Conservation (phyloP, 1,140 invertebrate genomes). For the Leguminivora glycinivorella region DNA sequence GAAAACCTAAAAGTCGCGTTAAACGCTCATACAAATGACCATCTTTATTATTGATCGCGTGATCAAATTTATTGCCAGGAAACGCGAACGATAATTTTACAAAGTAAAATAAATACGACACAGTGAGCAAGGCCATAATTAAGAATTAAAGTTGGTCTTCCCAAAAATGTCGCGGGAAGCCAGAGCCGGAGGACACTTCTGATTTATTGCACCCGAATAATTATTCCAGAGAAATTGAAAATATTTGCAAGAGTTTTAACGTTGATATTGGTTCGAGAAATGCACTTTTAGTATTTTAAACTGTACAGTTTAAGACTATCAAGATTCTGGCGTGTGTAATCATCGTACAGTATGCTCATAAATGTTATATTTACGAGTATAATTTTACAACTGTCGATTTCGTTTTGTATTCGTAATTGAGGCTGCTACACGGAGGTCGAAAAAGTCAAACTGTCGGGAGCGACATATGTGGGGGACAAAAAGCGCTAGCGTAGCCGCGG, state of each 20-base stretch:
- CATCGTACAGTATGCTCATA: slow-evolving; percentile 13
- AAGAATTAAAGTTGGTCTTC: slow-evolving; percentile 65
- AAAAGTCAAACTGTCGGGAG: slow-evolving; percentile 59
- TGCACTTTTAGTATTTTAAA: slow-evolving; percentile 35
- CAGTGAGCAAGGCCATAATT: slow-evolving; percentile 60
- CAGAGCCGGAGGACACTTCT: slow-evolving; percentile 42
- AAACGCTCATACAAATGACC: slow-evolving; percentile 40
- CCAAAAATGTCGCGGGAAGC: slow-evolving; percentile 53
- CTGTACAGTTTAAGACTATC: slow-evolving; percentile 33
- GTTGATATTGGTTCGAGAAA: slow-evolving; percentile 51
- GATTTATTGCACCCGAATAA: slow-evolving; percentile 61
- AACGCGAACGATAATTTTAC: slow-evolving; percentile 49
- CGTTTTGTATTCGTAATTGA: slow-evolving; percentile 14
- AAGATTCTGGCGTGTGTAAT: neutral
- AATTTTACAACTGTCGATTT: slow-evolving; percentile 1
- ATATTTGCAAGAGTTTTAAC: slow-evolving; percentile 44
- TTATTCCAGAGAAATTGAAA: slow-evolving; percentile 58
- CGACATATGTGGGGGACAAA: slow-evolving; percentile 60
- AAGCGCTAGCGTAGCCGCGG: slow-evolving; percentile 57
- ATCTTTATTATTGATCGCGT: slow-evolving; percentile 62
- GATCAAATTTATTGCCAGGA: slow-evolving; percentile 55
- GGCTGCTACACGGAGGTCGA: slow-evolving; percentile 41
- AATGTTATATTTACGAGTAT: slow-evolving; percentile 24
- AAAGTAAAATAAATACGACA: slow-evolving; percentile 64
- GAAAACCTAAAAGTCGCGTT: neutral